These are phyloP conservation scores for Pentalonia nigronervosa DNA, from an alignment of 1,140 invertebrate genomes.

Conservation along the genomic window DNA sequence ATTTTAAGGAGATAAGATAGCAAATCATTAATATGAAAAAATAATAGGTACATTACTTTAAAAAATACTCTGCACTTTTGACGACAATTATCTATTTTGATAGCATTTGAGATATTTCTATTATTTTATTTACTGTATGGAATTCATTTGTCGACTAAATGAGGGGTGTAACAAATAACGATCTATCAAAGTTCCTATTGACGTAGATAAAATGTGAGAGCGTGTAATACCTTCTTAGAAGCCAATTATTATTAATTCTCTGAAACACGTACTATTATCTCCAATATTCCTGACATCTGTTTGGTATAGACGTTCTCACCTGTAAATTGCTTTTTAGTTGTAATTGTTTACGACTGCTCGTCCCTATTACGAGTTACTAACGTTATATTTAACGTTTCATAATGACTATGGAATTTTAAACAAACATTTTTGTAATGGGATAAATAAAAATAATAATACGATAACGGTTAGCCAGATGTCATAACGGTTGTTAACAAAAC, in stretches of 20 bases:
- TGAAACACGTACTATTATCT: neutral
- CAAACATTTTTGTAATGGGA: neutral
- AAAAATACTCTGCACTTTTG: neutral
- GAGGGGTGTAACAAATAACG: neutral
- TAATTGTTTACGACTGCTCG: neutral
- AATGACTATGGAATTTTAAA: neutral
- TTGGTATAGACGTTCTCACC: neutral
- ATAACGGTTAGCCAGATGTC: no score
- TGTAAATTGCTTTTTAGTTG: neutral
- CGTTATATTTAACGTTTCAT: neutral
- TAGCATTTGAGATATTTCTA: neutral
- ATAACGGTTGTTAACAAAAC: neutral
- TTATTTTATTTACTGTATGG: neutral
- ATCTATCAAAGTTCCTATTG: neutral
- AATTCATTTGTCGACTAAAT: neutral
- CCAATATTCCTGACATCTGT: neutral
- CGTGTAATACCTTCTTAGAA: neutral
- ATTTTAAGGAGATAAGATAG: neutral
- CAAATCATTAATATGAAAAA: neutral
- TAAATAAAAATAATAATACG: neutral
- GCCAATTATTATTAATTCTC: constrained; percentile 5
- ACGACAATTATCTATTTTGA: neutral
- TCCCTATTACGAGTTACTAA: neutral
- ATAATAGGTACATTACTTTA: neutral
- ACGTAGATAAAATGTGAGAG: neutral